Evolutionary conservation across 2,113 vertebrate genomes (phyloP), one percentile per base, ranked within the genome.

Genomic region (Mesitornis unicolor): DNA sequence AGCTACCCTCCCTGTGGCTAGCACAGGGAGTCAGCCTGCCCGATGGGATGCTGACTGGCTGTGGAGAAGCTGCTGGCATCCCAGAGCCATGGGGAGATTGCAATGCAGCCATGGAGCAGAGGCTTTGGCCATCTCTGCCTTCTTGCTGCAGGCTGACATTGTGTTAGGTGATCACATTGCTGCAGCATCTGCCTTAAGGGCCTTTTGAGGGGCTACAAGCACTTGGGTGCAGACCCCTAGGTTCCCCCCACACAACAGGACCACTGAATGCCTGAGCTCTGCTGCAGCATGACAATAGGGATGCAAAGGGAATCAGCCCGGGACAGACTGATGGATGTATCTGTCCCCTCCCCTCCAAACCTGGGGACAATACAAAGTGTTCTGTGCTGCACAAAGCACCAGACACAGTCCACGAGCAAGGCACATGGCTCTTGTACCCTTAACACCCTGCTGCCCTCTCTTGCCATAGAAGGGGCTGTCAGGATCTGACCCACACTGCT

Each of bases 41-140:
- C 21, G 0, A 38, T 0, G 5, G 7, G 61, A 10, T 54, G 43
- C 81, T 1, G 2, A 10, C 31, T 0, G 1, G 19, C 61, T 53
- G 2, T 1, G 1, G 61, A 21, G 67, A 40, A 40, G 47, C 45
- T 71, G 63, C 69, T 24, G 79, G 14, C 69, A n/a, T 19, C 54
- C 50, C 68, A n/a, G 68, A 74, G 73, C 63, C 50, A 1, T 1
- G 51, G 11, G 14, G 57, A 42, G 40, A 11, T 8, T 48, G 65
- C 69, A 7, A 1, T 1, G 1, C 10, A 35, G 71, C 57, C 10
- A 1, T 0, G 10, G 47, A 85, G 85, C 11, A 3, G 28, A 53
- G 35, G 69, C 22, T 83, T 54, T 50, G 61, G 60, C 25, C 50
- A 7, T 2, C 43, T 35, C 28, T 22, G 69, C 45, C 45, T 0